Base-by-base conservation (phyloP, 1,140 invertebrate genomes). In the Drosophila serrata region DNA sequence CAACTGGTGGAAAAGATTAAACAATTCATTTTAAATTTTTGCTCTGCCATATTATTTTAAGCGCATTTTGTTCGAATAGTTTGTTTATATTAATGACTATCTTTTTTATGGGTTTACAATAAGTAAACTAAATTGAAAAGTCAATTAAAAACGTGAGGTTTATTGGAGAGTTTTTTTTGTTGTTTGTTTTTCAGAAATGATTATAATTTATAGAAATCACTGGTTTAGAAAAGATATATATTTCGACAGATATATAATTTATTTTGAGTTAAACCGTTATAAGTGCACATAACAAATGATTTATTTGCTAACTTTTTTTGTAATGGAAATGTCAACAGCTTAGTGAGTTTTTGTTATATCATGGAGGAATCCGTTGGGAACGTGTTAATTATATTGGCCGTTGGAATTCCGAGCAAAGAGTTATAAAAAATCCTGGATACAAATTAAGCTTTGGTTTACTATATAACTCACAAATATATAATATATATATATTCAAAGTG, bases 21-120 rank as follows among this genome's bases (percentile, higher is more conserved):
- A 40, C 11, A 29, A 63, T 29, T 33, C 22, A n/a, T 29, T 29
- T 19, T 4, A 35, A 60, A 45, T 5, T 22, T 29, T 46, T 31
- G 22, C 13, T 64, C 24, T 6, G 62, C 29, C 24, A 31, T 45
- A 33, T n/a, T 53, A 19, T 15, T 17, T 15, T 17, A 3, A 19
- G 3, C 13, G 2, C 3, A 4, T 17, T 13, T 29, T 35, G 24
- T 45, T n/a, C 27, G 12, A 17, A 39, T 12, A n/a, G 12, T 15
- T 19, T 49, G 11, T 29, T 19, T n/a, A 24, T 58, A 45, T 12
- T 62, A 29, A 45, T 62, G 4, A 9, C 22, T 62, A 51, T 37
- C 31, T 42, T 6, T 13, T n/a, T 29, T 19, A 37, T 12, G 15
- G 27, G 24, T 19, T 33, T 15, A 19, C 15, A 12, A 49, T 49